Evolutionary conservation across 2,797 vertebrate species (phyloP), one percentile per base, ranked within the genome.

Genomic region (Semaprochilodus insignis): DNA sequence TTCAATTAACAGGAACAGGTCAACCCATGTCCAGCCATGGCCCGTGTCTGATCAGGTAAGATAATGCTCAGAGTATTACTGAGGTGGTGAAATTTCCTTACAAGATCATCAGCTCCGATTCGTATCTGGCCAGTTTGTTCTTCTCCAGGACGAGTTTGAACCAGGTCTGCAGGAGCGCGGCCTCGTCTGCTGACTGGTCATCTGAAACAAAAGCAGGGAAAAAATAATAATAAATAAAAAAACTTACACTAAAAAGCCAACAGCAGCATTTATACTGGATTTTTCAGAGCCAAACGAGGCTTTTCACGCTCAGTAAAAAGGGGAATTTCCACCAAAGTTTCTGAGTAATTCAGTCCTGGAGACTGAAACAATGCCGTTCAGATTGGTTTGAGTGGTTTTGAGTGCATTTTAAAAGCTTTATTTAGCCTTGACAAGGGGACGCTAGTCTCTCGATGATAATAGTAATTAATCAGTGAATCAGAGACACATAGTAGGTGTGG

Each of bases 61-160:
- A 65, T 10, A 48, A 17, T 2, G 65, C 15, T 13, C 4, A 15
- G 14, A 15, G 16, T 16, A 13, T 27, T 31, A 63, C 60, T 27
- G 23, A 14, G 25, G 11, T 63, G 57, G 25, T 31, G 25, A 27
- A 63, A 16, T 27, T 15, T 31, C 3, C 95, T 92, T 90, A 96
- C 95, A 95, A 95, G 84, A 96, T 93, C 92, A 95, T 91, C 66
- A 99, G 95, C 89, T 98, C 97, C 10, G 96, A 97, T 90, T 99
- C 98, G 0, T 97, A 97, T 83, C 96, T 96, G 51, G 90, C 95
- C 91, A 99, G 91, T 90, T 96, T 95, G 92, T 99, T 98, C 95
- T 98, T 99, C 93, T 99, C 97, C 93, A 97, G 89, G 51, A 97
- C 97, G 23, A 99, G 94, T 86, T 95, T 95, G 87, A 98, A 97